Percentiles rank a stretch among this genome's conserved stretches.
Evolutionary conservation across 1,140 invertebrate genomes (phyloP).

Genomic region (Spodoptera litura): DNA sequence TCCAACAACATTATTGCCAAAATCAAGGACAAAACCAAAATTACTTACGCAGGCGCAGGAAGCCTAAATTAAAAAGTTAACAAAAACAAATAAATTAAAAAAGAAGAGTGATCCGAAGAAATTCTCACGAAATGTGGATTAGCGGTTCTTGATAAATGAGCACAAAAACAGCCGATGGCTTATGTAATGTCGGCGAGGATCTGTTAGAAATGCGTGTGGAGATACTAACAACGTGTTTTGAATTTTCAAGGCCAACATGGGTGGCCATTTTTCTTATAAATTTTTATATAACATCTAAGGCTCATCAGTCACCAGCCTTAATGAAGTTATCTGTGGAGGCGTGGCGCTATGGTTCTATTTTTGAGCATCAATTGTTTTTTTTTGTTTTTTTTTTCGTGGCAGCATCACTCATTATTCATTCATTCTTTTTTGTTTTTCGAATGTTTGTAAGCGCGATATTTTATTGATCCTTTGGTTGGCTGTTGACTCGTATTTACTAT

Average conservation of each 20-base stretch:
- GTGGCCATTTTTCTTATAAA: conserved; percentile 11
- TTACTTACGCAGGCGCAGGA: too few relatives aligned
- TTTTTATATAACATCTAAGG: conserved; percentile 4
- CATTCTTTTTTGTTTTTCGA: too few relatives aligned
- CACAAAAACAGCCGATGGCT: conserved; percentile 24
- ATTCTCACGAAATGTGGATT: conserved; percentile 21
- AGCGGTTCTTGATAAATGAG: conserved; percentile 32
- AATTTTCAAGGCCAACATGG: conserved; percentile 32
- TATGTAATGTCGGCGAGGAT: conserved; percentile 12
- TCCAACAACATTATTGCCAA: too few relatives aligned
- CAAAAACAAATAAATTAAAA: conserved; percentile 1
- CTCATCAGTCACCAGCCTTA: conserved; percentile 1
- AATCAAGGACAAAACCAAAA: too few relatives aligned
- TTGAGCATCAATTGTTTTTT: background rate
- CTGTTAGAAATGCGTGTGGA: conserved; percentile 4
- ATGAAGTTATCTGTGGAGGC: conserved; percentile 12
- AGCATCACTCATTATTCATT: too few relatives aligned
- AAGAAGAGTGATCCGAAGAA: background rate
- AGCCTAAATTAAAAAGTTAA: too few relatives aligned
- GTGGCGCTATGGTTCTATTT: background rate
- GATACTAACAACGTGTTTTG: conserved; percentile 33
- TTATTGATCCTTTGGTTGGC: too few relatives aligned
- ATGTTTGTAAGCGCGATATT: too few relatives aligned
- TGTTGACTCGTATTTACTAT: too few relatives aligned
- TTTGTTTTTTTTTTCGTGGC: background rate